Base-by-base conservation (phyloP, 2,888 invertebrate species). In the Zygothrica quintamaculata region DNA sequence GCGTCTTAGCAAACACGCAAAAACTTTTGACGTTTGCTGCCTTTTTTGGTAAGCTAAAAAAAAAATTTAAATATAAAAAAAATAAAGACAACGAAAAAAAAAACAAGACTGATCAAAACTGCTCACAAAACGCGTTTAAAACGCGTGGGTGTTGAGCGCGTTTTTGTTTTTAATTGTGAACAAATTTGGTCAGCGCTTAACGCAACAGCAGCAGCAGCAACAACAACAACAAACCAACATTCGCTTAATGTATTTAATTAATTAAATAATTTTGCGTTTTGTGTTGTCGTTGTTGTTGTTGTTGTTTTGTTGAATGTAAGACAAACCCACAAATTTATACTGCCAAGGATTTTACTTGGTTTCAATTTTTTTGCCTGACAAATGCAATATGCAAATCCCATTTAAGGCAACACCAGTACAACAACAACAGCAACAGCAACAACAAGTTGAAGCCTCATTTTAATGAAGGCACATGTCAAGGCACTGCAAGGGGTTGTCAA, bases 151-250 rank as follows among this genome's bases (percentile, higher is more conserved):
- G 79, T 57, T 44, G 56, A 57, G 77, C 69, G 64, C 68, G 74
- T 58, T 70, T 85, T 67, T 85, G 75, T 82, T 65, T 80, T 84
- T 77, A 84, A 84, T 80, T 80, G 74, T 69, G 67, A 31, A 79
- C 81, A 84, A 81, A 86, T 81, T 86, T 86, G 87, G 84, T 67
- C 67, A 86, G 43, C 62, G 67, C 56, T 56, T 57, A 65, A 66
- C 40, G 37, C 44, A 42, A 29, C 15, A 43, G 12, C 42, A 29
- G 26, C 33, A 15, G 22, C 25, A 40, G 39, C 9, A 39, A 13
- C 26, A 12, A 29, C 31, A 26, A 34, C 22, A 33, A 37, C 42
- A 36, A 16, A 42, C n/a, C 11, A 40, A 52, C 25, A 46, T 42
- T 57, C 58, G 52, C 47, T 64, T 62, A 75, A 76, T 56, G 55